Evolutionary conservation across 2,888 invertebrate genomes (phyloP), one percentile per base, ranked within the genome.

Genomic region (Colletes collaris): DNA sequence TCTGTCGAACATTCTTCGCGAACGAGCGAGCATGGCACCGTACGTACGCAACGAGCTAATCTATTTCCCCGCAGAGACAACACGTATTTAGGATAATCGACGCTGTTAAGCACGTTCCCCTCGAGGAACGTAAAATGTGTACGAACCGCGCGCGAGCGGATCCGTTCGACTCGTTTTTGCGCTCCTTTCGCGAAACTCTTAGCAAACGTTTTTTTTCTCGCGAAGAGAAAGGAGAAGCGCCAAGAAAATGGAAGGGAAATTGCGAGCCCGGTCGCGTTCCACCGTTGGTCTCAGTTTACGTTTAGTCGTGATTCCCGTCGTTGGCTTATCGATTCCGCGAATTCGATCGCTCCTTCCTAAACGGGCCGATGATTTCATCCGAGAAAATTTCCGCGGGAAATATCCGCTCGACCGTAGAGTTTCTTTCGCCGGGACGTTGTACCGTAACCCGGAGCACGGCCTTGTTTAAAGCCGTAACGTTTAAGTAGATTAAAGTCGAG

Each of bases 21-120:
- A 46, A 67, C 58, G 58, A 68, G 37, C 79, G 70, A 60, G 52
- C 72, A 52, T 46, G 59, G 27, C 53, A 62, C 56, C 19, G 10
- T 16, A 35, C 46, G 8, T 13, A 46, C 40, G 46, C 46, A 52
- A 53, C 16, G 49, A 37, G 16, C 40, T 63, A 56, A 69, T 81
- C 66, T 66, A 60, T 79, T 79, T 69, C 60, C 65, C 55, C 68
- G 16, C 40, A 16, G 71, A 64, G 75, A 74, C 74, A 67, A 74
- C 81, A 52, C 50, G 74, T 60, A 68, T 58, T 76, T 66, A 68
- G 40, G 40, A 58, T 79, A 76, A 79, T 76, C 52, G 52, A 46
- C 6, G 52, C 50, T 44, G 65, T 37, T 46, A 13, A 56, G 49
- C 59, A 40, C 53, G 59, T 58, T 35, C 64, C 44, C 60, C 16